Evolutionary conservation across 1,140 invertebrate species (phyloP), one percentile per base, ranked within the genome.

Genomic region (Sitodiplosis mosellana): DNA sequence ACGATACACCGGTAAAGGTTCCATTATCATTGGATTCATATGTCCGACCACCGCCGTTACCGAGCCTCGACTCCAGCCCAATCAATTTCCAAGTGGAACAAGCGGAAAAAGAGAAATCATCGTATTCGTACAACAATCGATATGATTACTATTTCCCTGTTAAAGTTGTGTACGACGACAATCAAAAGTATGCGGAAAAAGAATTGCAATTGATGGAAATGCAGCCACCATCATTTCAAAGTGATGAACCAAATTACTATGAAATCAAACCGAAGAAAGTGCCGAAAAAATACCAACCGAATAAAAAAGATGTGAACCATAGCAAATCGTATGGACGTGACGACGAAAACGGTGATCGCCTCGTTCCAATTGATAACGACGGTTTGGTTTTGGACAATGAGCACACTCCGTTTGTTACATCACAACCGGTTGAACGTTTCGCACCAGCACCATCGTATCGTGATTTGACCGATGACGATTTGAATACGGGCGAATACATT

Each of bases 381-480:
- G 41, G 58, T 27, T 53, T 63, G 27, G 54, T 59, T 51, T 62
- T 64, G 47, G 62, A 65, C 49, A 59, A 57, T 1, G 54, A 58
- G 34, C 58, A 61, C 15, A 50, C 52, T 27, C 52, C 49, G 43
- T 33, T 20, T n/a, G 38, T 46, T 20, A 38, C 22, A 8, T 51
- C 46, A 38, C 51, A 51, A 46, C 49, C 48, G 46, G 46, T 55
- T 17, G 49, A 54, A 47, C 56, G 56, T n/a, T 61, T 58, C 22
- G 59, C 63, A 47, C 59, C 63, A 47, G 60, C 63, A 48, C 54
- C 57, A 6, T 59, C 62, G 43, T 61, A 61, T 41, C 56, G 53
- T 1, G 57, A 59, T 14, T 21, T 14, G n/a, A 17, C 12, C 10
- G n/a, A n/a, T 40, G 45, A 27, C 5, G 33, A 33, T 46, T 33